Base-by-base conservation (phyloP, 2,797 vertebrate species). In the Gastrophryne carolinensis region DNA sequence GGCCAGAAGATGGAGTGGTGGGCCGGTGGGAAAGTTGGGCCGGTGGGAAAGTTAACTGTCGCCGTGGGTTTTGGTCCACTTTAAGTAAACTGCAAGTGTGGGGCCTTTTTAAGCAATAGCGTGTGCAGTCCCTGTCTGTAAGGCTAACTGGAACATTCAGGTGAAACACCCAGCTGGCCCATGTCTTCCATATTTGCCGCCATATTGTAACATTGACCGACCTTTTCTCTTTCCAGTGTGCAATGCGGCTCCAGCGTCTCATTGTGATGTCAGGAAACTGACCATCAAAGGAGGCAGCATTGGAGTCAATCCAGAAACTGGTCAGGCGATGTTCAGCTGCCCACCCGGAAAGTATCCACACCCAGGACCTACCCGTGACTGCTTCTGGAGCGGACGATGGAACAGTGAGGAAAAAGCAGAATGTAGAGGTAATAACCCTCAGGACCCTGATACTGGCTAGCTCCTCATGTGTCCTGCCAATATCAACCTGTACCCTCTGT, bases 371-470 rank as follows among this genome's bases (percentile, higher is more conserved):
- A 50, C 13, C 3, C 64, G 44, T 3, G 29, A 37, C 2, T 75
- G 73, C 17, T 23, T 15, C 1, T 1, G 0, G 6, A 24, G 39
- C 8, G 54, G 54, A 3, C 6, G 4, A 5, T 75, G 73, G 73
- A 26, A 30, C 5, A 21, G 68, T 3, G 52, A 61, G 2, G 4
- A 4, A 10, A 49, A 35, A 17, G 30, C 54, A 11, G 11, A 21
- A 10, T 75, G 73, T 13, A 67, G n/a, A 75, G 54, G 73, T 75
- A 68, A 75, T 2, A 4, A 21, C 15, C 1, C 30, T n/a, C 21
- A 15, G 39, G 3, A 3, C 4, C 17, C 7, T 30, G 4, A 8
- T 7, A 2, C 7, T 29, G n/a, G 2, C 52, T 54, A 13, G 3
- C 5, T 5, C 23, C 3, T 27, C 8, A 24, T 39, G 1, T 39